Evolutionary conservation across 2,888 invertebrate species (phyloP).

Genomic region (Brenthis daphne): DNA sequence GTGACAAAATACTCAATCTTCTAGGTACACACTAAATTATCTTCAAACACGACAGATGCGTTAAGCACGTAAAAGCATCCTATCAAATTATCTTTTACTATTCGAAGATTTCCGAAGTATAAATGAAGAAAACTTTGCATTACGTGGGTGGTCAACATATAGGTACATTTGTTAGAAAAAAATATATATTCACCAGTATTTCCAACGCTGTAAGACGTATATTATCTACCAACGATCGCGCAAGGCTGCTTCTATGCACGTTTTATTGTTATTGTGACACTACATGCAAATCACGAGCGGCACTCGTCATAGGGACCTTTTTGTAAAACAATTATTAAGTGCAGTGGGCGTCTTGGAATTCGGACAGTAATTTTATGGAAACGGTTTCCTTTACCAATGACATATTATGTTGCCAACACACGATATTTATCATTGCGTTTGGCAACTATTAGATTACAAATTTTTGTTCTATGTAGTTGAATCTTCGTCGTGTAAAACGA

Average conservation of each 20-base stretch:
- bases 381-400: constrained; percentile 24
- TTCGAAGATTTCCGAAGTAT: background rate
- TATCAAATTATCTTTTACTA: background rate
- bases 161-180: constrained; percentile 1
- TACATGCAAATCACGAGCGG: constrained; percentile 61
- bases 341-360: constrained; percentile 43
- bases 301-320: constrained; percentile 62
- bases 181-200: constrained; percentile 18
- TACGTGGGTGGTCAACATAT: constrained; percentile 33
- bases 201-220: background rate
- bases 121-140: constrained; percentile 10
- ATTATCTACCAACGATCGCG: background rate
- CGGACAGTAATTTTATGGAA: constrained; percentile 35
- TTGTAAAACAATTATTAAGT: constrained; percentile 49
- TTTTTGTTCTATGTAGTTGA: background rate
- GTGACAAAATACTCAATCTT: background rate
- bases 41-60: no score
- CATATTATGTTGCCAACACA: constrained; percentile 6
- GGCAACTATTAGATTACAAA: background rate
- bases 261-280: constrained; percentile 53
- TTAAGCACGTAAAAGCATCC: no score
- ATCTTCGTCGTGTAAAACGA: no score
- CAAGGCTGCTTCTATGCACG: constrained; percentile 19
- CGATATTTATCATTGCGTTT: background rate
- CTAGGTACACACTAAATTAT: background rate